Percentiles rank a stretch among this genome's conserved stretches.
These are phyloP conservation scores for Aythya baeri DNA, from an alignment of 2,113 vertebrate species.

Conservation along the genomic window DNA sequence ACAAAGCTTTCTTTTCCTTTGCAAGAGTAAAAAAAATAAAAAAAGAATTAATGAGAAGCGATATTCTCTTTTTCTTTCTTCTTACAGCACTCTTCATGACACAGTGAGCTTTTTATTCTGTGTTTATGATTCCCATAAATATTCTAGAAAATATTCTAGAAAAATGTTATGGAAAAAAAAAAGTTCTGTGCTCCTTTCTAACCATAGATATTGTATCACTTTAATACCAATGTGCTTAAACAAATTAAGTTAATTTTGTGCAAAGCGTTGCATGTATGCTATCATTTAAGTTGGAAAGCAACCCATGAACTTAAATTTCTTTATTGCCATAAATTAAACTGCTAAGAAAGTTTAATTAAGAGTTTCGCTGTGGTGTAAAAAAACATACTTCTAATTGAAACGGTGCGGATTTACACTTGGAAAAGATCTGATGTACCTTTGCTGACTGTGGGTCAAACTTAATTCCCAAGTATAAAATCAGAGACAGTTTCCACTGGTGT, in stretches of 20 bases:
- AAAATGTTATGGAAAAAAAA: background rate
- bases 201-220: fast-evolving
- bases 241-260: background rate
- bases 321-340: background rate
- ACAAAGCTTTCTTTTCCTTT: background rate
- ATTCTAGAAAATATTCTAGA: background rate
- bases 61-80: background rate
- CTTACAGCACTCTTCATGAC: background rate
- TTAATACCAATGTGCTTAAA: background rate
- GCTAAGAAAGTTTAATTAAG: background rate
- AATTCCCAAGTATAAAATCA: background rate
- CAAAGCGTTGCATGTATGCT: background rate
- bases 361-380: background rate
- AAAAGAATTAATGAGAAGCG: background rate
- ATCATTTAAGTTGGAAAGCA: background rate
- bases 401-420: background rate
- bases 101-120: background rate
- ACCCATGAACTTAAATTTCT: background rate
- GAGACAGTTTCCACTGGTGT: background rate
- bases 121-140: background rate
- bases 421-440: background rate
- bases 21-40: background rate
- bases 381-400: background rate
- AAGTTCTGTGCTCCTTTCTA: background rate
- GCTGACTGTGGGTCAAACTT: background rate